Percentiles rank a stretch among this genome's conserved stretches.
Evolutionary conservation across 2,113 vertebrate species (phyloP).

Genomic region (Thamnophis sirtalis): DNA sequence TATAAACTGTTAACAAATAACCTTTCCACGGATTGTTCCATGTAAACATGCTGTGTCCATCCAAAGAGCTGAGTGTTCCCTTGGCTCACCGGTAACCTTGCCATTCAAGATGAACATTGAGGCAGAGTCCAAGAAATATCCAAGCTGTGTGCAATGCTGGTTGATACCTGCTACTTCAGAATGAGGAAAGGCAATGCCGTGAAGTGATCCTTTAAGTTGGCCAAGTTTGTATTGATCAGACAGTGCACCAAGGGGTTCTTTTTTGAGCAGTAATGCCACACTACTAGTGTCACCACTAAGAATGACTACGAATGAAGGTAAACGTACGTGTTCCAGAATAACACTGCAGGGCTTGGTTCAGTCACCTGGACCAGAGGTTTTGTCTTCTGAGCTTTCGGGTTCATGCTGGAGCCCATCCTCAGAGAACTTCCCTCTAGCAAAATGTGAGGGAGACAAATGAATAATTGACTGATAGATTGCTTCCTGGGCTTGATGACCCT

Average conservation of each 20-base stretch:
- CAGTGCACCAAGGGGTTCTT: not conserved
- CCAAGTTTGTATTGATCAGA: not conserved
- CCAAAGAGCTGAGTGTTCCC: not conserved
- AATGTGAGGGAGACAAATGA: not conserved
- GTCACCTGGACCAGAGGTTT: not conserved
- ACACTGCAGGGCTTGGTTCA: not conserved
- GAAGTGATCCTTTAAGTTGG: not conserved
- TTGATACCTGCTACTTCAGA: not conserved
- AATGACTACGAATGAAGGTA: not conserved
- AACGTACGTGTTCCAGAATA: not conserved
- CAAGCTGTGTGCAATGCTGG: not conserved
- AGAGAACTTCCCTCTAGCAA: not conserved
- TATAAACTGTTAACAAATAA: not conserved
- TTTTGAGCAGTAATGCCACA: not conserved
- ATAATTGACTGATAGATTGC: not conserved
- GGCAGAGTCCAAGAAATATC: slow-evolving; percentile 31
- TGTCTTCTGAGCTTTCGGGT: not conserved
- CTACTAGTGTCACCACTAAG: not conserved
- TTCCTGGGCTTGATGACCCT: not conserved
- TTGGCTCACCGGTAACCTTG: fast-evolving
- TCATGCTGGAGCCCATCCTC: not conserved
- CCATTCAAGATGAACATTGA: not conserved
- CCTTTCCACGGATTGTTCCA: not conserved
- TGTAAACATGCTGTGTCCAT: not conserved
- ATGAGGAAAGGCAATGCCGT: not conserved